Base-by-base conservation (phyloP, 2,888 invertebrate genomes). In the Ephialtes manifestator region DNA sequence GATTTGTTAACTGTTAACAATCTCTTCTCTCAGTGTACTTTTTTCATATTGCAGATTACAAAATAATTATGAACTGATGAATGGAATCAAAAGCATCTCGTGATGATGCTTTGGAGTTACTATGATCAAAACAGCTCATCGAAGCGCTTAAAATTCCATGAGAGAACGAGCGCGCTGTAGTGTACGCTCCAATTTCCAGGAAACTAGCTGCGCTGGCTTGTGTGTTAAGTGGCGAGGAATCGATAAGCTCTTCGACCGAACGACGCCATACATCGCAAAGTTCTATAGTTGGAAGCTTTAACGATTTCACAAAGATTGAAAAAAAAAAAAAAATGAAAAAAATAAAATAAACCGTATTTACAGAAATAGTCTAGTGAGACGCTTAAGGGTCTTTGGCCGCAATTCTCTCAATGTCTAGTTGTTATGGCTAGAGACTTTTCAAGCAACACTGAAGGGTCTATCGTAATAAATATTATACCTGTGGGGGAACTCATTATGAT, bases 211-310 rank as follows among this genome's bases (percentile, higher is more conserved):
- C 48, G 18, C 24, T 48, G 18, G 58, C 31, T 46, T 15, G 58
- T 46, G 55, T 55, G 20, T 43, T 20, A 51, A 79, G 51, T 31
- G 8, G 39, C 71, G 71, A 18, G 71, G 48, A 79, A 79, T 79
- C 79, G 51, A 79, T 79, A 71, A 79, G 63, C 71, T 48, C 51
- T 70, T 60, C 46, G 70, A 48, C 46, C 60, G 67, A 58, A 28
- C 55, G 28, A 60, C 60, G 60, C 20, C 20, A 18, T 78, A 68
- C 31, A 60, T 70, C 70, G 70, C 15, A 48, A 77, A 43, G 15
- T 39, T 72, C 20, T 20, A 55, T 68, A 31, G 20, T 55, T 39
- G 24, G 43, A 24, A 39, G 39, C 24, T 24, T 28, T 51, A 15
- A 7, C 39, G 20, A 20, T 39, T 58, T 15, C 13, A 15, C 65